A percentile compares a stretch with the other conserved stretches of the same genome.
phyloP scores from a whole-genome alignment of 1,140 invertebrate species.

The Euwallacea fornicatus region DNA sequence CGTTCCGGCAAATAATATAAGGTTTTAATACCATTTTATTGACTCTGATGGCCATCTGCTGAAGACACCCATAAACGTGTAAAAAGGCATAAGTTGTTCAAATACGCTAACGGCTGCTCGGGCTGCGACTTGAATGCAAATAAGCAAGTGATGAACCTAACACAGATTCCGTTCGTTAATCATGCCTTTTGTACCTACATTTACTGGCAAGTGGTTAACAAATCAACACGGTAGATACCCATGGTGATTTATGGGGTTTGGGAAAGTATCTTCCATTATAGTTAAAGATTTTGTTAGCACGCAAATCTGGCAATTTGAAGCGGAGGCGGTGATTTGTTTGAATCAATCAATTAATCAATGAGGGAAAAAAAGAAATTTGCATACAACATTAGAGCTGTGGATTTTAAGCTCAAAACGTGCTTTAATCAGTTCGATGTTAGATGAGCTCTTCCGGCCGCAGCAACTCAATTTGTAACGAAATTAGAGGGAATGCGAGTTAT shows the following conservation, averaged over 20 bases:
- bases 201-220: background rate
- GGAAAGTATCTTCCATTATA: background rate
- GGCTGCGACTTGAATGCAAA: slow-evolving; percentile 16
- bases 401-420: no score
- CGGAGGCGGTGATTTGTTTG: no score
- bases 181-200: background rate
- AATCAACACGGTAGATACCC: background rate
- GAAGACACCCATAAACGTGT: slow-evolving; percentile 8
- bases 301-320: no score
- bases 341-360: no score
- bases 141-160: background rate
- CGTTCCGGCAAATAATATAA: background rate
- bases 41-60: background rate
- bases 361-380: no score
- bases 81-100: slow-evolving; percentile 17
- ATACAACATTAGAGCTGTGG: no score
- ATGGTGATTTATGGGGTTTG: background rate
- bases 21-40: background rate
- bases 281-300: background rate
- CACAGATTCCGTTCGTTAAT: background rate
- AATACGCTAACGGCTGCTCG: slow-evolving; percentile 10
- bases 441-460: no score
- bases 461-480: no score
- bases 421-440: no score
- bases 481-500: no score